Evolutionary conservation across 2,888 invertebrate species (phyloP).

Genomic region (Acronicta alni): DNA sequence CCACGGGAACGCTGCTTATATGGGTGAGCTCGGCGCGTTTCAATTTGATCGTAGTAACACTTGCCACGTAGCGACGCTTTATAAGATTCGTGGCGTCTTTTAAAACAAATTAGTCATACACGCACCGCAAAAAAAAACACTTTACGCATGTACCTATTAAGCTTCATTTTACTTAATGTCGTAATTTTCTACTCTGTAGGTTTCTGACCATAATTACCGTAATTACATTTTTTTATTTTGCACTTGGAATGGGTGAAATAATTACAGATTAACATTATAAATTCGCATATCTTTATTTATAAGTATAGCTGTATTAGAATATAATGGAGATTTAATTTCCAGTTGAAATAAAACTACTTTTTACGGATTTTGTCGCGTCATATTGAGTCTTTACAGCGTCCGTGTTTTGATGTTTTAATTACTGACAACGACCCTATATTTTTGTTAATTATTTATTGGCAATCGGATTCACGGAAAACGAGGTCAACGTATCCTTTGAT

Average conservation of each 20-base stretch:
- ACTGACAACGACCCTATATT: no score
- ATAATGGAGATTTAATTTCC: no score
- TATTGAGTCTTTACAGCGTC: no score
- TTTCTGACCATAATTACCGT: conserved; percentile 32
- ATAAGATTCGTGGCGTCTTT: conserved; percentile 21
- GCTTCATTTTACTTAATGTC: conserved; percentile 18
- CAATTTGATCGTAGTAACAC: conserved; percentile 30
- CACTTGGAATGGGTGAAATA: conserved; percentile 1
- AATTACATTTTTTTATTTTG: conserved; percentile 24
- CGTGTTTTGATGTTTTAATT: no score
- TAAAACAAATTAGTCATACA: conserved; percentile 17
- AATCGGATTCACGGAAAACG: no score
- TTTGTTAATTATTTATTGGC: no score
- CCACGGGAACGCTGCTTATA: conserved; percentile 21
- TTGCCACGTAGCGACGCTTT: conserved; percentile 13
- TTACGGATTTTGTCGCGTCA: no score
- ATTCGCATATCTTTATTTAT: conserved; percentile 4
- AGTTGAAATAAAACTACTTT: no score
- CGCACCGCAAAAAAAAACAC: conserved; percentile 23
- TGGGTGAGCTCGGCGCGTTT: conserved; percentile 22
- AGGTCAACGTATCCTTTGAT: no score
- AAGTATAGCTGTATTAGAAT: no score
- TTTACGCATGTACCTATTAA: conserved; percentile 10
- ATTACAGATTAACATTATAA: conserved; percentile 1
- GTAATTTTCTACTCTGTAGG: conserved; percentile 25